Conservation (phyloP, 2,888 invertebrate species). For the Dryobotodes eremita region DNA sequence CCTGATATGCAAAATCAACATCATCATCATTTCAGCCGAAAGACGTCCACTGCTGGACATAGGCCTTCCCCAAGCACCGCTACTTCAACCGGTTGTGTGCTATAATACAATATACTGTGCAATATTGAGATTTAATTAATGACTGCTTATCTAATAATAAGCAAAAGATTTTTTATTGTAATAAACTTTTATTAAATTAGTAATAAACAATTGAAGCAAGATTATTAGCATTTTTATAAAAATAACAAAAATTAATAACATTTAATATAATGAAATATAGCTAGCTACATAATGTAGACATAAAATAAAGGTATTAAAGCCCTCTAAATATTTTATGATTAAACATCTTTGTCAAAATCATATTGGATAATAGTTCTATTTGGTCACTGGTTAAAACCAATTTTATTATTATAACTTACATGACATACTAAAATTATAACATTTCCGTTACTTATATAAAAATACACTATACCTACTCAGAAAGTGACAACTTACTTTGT, state of each 20-base stretch:
- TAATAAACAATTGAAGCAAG: constrained; percentile 49
- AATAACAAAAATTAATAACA: constrained; percentile 54
- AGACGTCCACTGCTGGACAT: no score
- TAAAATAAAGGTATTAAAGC: constrained; percentile 40
- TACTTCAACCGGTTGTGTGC: no score
- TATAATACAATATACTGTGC: no score
- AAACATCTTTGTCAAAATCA: constrained; percentile 41
- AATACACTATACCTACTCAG: constrained; percentile 1
- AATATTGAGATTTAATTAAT: background rate
- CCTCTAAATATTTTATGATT: constrained; percentile 37
- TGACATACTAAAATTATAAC: background rate
- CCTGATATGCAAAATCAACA: background rate
- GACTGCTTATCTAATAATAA: constrained; percentile 6
- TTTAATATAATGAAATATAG: constrained; percentile 34
- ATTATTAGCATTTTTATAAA: constrained; percentile 50
- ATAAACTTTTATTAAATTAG: constrained; percentile 52
- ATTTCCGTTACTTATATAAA: constrained; percentile 9
- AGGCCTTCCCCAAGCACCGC: no score
- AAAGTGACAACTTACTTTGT: background rate
- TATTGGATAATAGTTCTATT: constrained; percentile 49
- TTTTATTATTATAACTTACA: background rate
- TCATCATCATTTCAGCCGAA: no score
- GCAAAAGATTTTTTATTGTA: constrained; percentile 13
- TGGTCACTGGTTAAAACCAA: constrained; percentile 33
- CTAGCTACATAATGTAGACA: constrained; percentile 25